Evolutionary conservation across 2,797 vertebrate species (phyloP).

Genomic region (Coregonus sp.): DNA sequence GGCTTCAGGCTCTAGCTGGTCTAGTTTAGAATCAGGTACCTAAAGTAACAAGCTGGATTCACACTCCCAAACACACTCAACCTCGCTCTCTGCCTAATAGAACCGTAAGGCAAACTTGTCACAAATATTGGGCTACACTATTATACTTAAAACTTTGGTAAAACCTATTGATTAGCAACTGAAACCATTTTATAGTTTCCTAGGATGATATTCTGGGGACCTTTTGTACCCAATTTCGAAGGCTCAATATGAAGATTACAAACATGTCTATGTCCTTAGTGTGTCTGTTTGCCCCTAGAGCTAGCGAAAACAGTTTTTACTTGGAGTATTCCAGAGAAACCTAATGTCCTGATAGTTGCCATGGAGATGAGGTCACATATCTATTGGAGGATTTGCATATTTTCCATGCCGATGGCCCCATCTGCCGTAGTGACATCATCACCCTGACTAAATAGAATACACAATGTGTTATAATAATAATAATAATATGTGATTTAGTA

Average conservation of each 20-base stretch:
- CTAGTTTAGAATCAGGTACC: conserved; percentile 7
- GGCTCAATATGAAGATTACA: background rate
- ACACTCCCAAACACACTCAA: background rate
- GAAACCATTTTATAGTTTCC: background rate
- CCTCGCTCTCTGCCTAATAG: background rate
- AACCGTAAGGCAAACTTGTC: background rate
- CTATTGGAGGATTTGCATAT: conserved; percentile 64
- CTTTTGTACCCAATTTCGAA: background rate
- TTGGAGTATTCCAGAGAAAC: conserved; percentile 52
- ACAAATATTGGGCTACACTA: background rate
- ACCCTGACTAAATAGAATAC: background rate
- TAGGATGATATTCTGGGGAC: background rate
- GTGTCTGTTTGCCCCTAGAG: background rate
- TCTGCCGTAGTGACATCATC: conserved; percentile 26
- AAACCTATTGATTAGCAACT: background rate
- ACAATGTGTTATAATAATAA: no score
- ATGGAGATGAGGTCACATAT: conserved; percentile 58
- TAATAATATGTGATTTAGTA: no score
- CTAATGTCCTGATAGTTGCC: conserved; percentile 48
- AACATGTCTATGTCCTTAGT: background rate
- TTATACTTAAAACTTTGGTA: background rate
- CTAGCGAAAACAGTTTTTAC: conserved; percentile 58
- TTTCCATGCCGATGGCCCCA: conserved; percentile 30
- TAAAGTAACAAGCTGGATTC: background rate
- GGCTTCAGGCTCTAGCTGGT: conserved; percentile 7